phyloP scores from a whole-genome alignment of 2,113 vertebrate species.

The Psittacara wagleri region DNA sequence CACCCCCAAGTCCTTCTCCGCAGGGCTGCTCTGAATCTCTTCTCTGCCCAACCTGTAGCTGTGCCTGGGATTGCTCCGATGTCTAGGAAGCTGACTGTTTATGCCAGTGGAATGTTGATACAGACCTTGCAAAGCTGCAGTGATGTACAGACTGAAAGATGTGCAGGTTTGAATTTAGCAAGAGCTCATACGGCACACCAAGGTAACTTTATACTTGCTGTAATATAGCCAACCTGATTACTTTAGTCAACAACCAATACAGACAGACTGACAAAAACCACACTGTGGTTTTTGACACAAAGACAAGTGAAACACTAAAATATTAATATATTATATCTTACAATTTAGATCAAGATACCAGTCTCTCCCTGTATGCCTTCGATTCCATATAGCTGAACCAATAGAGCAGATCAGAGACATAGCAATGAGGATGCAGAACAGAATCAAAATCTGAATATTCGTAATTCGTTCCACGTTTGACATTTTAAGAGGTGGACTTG shows the following conservation, averaged over 20 bases:
- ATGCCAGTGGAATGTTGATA: not conserved
- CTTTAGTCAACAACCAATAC: not conserved
- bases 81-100: not conserved
- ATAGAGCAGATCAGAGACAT: constrained; percentile 97
- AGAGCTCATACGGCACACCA: not conserved
- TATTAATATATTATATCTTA: constrained; percentile 77
- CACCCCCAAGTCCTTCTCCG: no score
- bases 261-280: not conserved
- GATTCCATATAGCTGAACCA: constrained; percentile 95
- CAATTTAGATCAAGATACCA: constrained; percentile 98
- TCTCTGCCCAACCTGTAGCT: no score
- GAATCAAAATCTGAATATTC: constrained; percentile 95
- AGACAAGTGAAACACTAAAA: not conserved
- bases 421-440: constrained; percentile 94
- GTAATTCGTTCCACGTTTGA: constrained; percentile 98
- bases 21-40: no score
- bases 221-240: not conserved
- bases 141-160: not conserved
- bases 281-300: not conserved
- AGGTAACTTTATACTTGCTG: not conserved
- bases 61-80: not conserved
- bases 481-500: constrained; percentile 93
- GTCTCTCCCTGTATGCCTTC: constrained; percentile 85
- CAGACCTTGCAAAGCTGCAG: not conserved
- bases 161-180: not conserved